Evolutionary conservation across 2,113 vertebrate genomes (phyloP), one percentile per base, ranked within the genome.

Genomic region (Todiramphus saurophagus): DNA sequence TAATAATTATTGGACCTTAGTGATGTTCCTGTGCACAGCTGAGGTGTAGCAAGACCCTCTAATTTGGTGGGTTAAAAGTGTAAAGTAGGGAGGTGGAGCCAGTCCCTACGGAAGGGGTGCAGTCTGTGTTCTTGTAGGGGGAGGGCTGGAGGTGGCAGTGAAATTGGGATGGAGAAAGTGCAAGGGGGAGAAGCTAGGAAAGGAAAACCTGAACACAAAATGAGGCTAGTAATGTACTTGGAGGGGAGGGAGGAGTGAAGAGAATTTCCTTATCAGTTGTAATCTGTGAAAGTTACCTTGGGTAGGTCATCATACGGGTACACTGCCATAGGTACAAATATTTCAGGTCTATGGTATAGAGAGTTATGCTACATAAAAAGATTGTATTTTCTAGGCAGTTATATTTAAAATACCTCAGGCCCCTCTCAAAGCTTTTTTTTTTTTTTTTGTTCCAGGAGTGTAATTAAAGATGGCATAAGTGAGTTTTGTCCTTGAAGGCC

Each of bases 231-330:
- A 8, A 67, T 27, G 16, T n/a, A 5, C 31, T 64, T 53, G 4
- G 6, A 14, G 11, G 4, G 3, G 10, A 43, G 12, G 1, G 1
- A 7, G 11, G 5, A 25, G 1, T 3, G 25, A 33, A 44, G 21
- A 50, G 20, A 6, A 50, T 25, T 50, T 70, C 35, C 31, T 9
- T 17, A 15, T 41, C 37, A 18, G 3, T 2, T 76, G 20, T 60
- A 13, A 30, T 46, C 30, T 87, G 31, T 50, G 53, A 46, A 39
- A 59, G 31, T 73, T 28, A 17, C 16, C n/a, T 82, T 33, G 41
- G 3, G 2, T 16, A 56, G 48, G 19, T 76, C 2, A 19, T 51
- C 9, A 25, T 13, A 51, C 24, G 13, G 50, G 24, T 51, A 51
- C 50, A 14, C 24, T 51, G 50, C 25, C 50, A 53, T 2, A 18